Conservation (phyloP, 2,113 vertebrate species). For the Myiozetetes cayanensis region DNA sequence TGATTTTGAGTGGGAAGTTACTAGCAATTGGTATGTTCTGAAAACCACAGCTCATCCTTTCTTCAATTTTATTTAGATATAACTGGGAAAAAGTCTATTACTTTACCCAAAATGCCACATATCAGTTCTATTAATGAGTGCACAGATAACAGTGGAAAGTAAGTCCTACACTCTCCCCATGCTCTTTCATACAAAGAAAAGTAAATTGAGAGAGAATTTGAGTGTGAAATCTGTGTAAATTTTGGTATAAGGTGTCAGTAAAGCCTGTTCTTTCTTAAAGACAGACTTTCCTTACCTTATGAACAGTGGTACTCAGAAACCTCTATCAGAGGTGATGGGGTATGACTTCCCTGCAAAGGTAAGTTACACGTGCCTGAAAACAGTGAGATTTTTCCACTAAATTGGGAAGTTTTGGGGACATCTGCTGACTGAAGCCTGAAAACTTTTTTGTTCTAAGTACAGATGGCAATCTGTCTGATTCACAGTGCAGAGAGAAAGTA, state of each 20-base stretch:
- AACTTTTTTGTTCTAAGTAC: neutral
- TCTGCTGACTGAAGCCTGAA: neutral
- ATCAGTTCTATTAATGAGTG: neutral
- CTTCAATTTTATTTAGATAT: neutral
- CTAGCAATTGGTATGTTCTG: neutral
- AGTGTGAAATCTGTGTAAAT: neutral
- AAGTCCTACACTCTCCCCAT: neutral
- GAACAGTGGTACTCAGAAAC: neutral
- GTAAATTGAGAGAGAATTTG: neutral
- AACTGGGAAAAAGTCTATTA: neutral
- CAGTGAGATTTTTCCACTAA: neutral
- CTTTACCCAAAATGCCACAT: accelerated
- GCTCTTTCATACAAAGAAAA: neutral
- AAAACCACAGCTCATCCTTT: neutral
- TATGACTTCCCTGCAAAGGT: neutral
- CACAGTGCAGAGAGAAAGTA: neutral
- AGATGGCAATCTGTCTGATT: neutral
- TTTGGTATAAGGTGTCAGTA: neutral
- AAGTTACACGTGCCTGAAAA: neutral
- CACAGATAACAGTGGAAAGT: accelerated
- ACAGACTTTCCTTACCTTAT: neutral
- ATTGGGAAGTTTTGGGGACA: neutral
- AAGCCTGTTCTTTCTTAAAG: neutral
- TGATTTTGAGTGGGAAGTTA: neutral
- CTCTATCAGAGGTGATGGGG: neutral